phyloP scores from a whole-genome alignment of 2,888 invertebrate species.

The Morpho deidamia region DNA sequence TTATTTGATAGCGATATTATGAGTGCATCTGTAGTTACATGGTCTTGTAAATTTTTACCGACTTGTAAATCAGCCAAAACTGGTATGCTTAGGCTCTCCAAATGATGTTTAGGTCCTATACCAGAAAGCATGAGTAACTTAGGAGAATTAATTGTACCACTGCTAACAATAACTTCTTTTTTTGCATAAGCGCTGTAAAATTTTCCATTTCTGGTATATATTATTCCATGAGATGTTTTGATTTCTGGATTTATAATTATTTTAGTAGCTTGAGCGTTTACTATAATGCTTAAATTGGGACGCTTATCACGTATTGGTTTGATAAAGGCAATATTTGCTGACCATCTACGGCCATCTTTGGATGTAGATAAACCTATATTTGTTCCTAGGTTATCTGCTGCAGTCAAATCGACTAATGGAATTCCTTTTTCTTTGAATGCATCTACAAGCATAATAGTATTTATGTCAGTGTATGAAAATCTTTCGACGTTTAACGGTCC shows the following conservation, averaged over 20 bases:
- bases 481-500: conserved; percentile 82
- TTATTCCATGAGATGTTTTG: conserved; percentile 63
- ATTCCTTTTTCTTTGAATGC: conserved; percentile 81
- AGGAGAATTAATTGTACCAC: conserved; percentile 80
- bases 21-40: conserved; percentile 81
- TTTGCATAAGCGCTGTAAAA: conserved; percentile 60
- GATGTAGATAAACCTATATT: conserved; percentile 81
- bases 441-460: conserved; percentile 74
- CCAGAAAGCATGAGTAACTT: conserved; percentile 82
- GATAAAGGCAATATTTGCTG: conserved; percentile 82
- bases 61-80: conserved; percentile 82
- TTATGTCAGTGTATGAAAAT: conserved; percentile 80
- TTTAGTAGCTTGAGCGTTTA: conserved; percentile 74
- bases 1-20: conserved; percentile 67
- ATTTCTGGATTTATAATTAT: conserved; percentile 78
- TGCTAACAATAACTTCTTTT: conserved; percentile 81
- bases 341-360: conserved; percentile 77
- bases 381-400: conserved; percentile 77
- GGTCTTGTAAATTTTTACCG: conserved; percentile 86
- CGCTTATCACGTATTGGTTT: conserved; percentile 78
- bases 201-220: conserved; percentile 57
- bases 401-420: conserved; percentile 78
- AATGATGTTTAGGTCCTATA: conserved; percentile 79
- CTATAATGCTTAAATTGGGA: conserved; percentile 71
- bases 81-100: conserved; percentile 69